Conservation (phyloP, 2,113 vertebrate species). For the Dunckerocampus dactyliophorus region DNA sequence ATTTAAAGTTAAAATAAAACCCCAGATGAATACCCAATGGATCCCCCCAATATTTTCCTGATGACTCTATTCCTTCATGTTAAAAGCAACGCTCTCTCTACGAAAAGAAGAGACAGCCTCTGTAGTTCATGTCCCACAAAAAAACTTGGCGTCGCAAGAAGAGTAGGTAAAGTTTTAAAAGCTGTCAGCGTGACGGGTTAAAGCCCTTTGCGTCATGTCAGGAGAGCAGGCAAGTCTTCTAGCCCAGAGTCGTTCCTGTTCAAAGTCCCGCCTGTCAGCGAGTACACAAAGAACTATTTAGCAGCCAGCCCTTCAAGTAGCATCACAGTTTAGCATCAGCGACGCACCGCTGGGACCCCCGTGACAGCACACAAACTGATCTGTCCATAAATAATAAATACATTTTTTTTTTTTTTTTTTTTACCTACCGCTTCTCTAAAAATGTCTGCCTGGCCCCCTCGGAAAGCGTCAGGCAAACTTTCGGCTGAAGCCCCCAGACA, state of each 20-base stretch:
- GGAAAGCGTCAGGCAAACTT: slow-evolving; percentile 78
- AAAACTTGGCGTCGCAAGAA: neutral
- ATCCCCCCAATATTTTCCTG: no score
- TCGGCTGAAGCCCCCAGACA: slow-evolving; percentile 78
- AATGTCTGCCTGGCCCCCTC: slow-evolving; percentile 77
- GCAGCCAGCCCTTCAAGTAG: slow-evolving; percentile 76
- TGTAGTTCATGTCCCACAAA: neutral
- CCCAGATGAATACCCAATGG: slow-evolving; percentile 5
- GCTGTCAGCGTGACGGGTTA: slow-evolving; percentile 42
- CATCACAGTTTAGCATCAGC: slow-evolving; percentile 78
- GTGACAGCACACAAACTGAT: slow-evolving; percentile 77
- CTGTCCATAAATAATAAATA: slow-evolving; percentile 78
- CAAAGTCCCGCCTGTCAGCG: slow-evolving; percentile 74
- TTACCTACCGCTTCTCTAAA: slow-evolving; percentile 79
- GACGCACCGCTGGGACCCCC: slow-evolving; percentile 69
- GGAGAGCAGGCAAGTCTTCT: slow-evolving; percentile 53
- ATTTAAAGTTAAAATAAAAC: slow-evolving; percentile 14
- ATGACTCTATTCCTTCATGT: no score
- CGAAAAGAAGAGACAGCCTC: neutral
- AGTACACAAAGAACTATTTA: slow-evolving; percentile 81
- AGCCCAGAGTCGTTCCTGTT: slow-evolving; percentile 71
- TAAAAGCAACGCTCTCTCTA: no score
- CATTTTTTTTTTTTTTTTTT: slow-evolving; percentile 78
- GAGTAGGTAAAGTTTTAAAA: slow-evolving; percentile 53
- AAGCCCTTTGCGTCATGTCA: slow-evolving; percentile 64